Evolutionary conservation across 2,888 invertebrate species (phyloP), one percentile per base, ranked within the genome.

Genomic region (Nemotelus nigrinus): DNA sequence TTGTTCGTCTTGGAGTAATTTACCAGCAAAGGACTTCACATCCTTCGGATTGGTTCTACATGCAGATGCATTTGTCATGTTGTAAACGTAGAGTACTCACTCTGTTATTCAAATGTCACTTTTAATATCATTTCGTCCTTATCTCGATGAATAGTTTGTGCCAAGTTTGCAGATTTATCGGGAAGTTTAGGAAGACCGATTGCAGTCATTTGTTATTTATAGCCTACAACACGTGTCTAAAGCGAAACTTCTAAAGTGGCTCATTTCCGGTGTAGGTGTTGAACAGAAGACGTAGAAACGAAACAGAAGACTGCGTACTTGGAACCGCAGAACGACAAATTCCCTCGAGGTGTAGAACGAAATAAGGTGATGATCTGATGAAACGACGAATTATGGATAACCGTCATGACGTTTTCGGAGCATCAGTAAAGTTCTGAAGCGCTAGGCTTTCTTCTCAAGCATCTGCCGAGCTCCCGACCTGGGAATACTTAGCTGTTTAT

Each of bases 361-460:
- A 68, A 44, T 25, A 44, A 60, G 48, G 60, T 60, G 74, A 60
- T 74, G 74, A 74, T 58, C 43, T 74, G 74, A 47, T 58, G 60
- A 60, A 50, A 63, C 45, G n/a, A 74, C 8, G 74, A 74, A 74
- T 74, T 74, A 74, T 74, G 63, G 74, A 74, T 63, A 60, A 63
- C 45, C 60, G 60, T 48, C 74, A 55, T 74, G 74, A 74, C 47
- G 60, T 47, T 25, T 74, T 74, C 63, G 48, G 10, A 48, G 60
- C 47, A 43, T 45, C 41, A 6, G 63, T 8, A 55, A 55, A 55
- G 43, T 55, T 71, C 55, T 8, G 43, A 43, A 71, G 8, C 8
- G 45, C 10, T 45, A n/a, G 57, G 55, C 43, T 10, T 67, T 7
- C 44, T 25, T 41, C 5, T 2, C 8, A 5, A 65, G 43, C 65